Conservation (phyloP, 2,888 invertebrate species). For the Antheraea assamensis region DNA sequence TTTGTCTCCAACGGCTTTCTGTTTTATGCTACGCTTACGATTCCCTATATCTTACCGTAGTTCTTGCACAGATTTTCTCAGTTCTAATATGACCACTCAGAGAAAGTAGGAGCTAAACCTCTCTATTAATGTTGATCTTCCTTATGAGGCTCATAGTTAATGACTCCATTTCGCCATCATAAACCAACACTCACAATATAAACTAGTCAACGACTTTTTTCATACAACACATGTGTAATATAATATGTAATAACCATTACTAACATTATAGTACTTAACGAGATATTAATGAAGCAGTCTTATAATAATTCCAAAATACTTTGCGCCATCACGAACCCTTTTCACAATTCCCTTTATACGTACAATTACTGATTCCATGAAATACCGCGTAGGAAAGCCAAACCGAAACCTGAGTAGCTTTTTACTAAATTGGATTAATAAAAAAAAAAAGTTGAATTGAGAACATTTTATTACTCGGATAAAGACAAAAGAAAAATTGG, state of each 20-base stretch:
- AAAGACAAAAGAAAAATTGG: constrained; percentile 10
- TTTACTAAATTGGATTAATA: constrained; percentile 6
- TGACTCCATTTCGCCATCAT: no score
- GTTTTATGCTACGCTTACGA: no score
- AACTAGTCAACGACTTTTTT: no score
- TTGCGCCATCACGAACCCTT: background rate
- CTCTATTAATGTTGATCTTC: no score
- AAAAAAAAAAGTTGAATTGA: constrained; percentile 11
- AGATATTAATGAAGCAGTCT: background rate
- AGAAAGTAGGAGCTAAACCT: no score
- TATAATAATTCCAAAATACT: background rate
- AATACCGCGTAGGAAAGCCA: background rate
- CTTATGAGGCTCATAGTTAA: no score
- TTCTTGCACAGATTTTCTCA: no score
- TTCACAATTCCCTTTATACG: background rate
- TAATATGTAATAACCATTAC: background rate
- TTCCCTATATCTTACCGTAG: no score
- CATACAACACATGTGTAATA: background rate
- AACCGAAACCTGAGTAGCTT: background rate
- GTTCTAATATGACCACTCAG: no score
- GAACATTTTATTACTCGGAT: constrained; percentile 11
- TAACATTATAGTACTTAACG: background rate
- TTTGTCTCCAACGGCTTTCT: no score
- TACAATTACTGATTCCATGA: background rate
- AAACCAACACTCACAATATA: no score